phyloP scores from a whole-genome alignment of 2,888 invertebrate species.

The Flexamia atlantica region DNA sequence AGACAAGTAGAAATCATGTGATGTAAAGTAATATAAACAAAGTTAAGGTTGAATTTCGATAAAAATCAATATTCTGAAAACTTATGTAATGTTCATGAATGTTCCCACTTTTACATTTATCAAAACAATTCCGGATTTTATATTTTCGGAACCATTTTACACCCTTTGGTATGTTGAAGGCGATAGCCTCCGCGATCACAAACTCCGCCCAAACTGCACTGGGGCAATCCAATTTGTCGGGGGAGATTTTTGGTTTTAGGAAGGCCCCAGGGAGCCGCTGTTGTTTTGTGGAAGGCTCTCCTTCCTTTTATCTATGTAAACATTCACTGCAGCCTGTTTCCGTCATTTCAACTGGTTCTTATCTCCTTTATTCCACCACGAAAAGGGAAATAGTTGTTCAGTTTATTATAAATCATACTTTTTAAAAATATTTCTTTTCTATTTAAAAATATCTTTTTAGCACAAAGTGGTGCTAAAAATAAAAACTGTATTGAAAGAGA shows the following conservation, averaged over 20 bases:
- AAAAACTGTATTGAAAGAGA: no score
- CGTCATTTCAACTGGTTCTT: not conserved
- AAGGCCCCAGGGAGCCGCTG: not conserved
- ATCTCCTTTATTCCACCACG: not conserved
- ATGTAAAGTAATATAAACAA: no score
- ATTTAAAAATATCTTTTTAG: no score
- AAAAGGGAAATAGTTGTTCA: no score
- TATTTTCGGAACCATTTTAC: not conserved
- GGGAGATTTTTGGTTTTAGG: conserved; percentile 31
- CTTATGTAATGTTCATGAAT: no score
- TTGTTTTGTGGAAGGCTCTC: conserved; percentile 1
- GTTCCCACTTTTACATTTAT: no score
- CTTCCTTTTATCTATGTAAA: not conserved
- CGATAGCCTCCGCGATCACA: conserved; percentile 12
- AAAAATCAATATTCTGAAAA: no score
- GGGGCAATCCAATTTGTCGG: conserved; percentile 24
- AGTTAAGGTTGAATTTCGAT: no score
- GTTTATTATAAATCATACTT: no score
- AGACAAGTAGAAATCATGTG: no score
- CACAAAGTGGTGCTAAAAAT: no score
- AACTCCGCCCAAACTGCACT: not conserved
- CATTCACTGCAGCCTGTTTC: not conserved
- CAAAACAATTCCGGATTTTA: not conserved
- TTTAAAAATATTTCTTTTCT: no score
- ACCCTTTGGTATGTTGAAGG: not conserved